Evolutionary conservation across 2,888 invertebrate genomes (phyloP).

Genomic region (Synanthedon tipuliformis): DNA sequence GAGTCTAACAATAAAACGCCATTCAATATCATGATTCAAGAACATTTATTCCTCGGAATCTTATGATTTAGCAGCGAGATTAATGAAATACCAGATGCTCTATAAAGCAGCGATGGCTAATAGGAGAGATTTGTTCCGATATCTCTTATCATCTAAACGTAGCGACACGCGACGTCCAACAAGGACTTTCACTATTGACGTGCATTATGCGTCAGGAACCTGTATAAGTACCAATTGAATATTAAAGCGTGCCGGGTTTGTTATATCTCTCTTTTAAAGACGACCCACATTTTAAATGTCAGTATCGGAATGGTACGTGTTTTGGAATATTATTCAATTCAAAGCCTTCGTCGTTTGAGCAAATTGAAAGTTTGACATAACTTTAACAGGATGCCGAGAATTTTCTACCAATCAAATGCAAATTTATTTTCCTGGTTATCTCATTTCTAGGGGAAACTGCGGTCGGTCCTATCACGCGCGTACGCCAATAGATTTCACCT

Average conservation of each 20-base stretch:
- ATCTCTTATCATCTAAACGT: background rate
- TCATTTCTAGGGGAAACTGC: slow-evolving; percentile 26
- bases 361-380: background rate
- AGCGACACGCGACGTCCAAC: slow-evolving; percentile 3
- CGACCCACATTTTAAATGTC: background rate
- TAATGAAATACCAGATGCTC: background rate
- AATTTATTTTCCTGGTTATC: slow-evolving; percentile 5
- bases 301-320: background rate
- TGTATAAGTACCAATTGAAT: background rate
- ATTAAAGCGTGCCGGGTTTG: background rate
- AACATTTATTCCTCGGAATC: background rate
- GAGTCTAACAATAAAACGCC: background rate
- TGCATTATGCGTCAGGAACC: slow-evolving; percentile 21
- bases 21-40: background rate
- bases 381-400: no score
- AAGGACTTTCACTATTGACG: slow-evolving; percentile 43
- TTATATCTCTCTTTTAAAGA: background rate
- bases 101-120: background rate
- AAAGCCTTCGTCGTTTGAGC: background rate
- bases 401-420: no score
- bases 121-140: background rate
- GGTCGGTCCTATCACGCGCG: slow-evolving; percentile 19
- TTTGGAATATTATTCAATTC: background rate
- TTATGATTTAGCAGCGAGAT: background rate
- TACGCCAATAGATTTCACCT: slow-evolving; percentile 40